Conservation (phyloP, 2,797 vertebrate genomes). For the Pseudocheirus occidentalis region DNA sequence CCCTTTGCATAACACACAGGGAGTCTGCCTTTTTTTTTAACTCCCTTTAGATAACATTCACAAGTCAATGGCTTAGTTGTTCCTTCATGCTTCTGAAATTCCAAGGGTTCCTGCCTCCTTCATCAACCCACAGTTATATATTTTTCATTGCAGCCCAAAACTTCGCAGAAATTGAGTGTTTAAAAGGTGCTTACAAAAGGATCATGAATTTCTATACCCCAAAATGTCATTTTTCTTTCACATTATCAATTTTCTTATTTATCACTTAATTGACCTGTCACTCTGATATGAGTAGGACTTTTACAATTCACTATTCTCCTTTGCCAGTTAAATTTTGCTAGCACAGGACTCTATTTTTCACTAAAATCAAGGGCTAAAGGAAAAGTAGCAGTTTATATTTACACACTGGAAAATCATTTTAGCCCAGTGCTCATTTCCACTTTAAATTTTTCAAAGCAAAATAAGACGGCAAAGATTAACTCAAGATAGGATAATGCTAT, state of each 20-base stretch:
- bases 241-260: neutral
- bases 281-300: constrained; percentile 19
- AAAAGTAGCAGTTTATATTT: neutral
- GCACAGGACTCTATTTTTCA: neutral
- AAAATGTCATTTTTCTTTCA: constrained; percentile 4
- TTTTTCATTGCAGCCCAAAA: constrained; percentile 20
- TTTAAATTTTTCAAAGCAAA: neutral
- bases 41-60: constrained; percentile 52
- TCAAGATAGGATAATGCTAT: constrained; percentile 13
- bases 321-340: constrained; percentile 36
- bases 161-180: constrained; percentile 31
- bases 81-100: constrained; percentile 54
- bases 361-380: neutral
- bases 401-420: neutral
- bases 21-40: constrained; percentile 60
- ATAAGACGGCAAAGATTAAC: neutral
- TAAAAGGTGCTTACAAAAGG: constrained; percentile 2
- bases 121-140: constrained; percentile 39
- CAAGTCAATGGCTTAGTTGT: constrained; percentile 45
- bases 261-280: neutral
- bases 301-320: constrained; percentile 8
- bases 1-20: constrained; percentile 42
- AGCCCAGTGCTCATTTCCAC: neutral
- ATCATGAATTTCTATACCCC: constrained; percentile 12
- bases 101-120: constrained; percentile 13